Percentiles rank a stretch among this genome's conserved stretches.
Evolutionary conservation across 2,113 vertebrate genomes (phyloP).

Genomic region (Porphyrio hochstetteri): DNA sequence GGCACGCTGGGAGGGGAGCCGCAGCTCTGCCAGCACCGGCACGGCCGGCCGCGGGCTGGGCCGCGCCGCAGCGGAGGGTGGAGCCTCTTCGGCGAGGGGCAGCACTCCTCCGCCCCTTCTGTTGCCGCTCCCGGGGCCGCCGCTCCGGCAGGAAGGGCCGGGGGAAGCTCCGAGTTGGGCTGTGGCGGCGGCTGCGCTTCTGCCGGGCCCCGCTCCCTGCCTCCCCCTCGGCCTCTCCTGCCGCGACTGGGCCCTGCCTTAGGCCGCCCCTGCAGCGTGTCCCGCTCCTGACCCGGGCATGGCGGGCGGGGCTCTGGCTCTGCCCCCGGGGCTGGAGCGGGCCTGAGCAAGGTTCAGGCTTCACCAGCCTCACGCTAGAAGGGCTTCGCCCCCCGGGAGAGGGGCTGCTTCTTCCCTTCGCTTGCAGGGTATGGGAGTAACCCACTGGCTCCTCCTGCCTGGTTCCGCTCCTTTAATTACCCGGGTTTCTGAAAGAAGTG

Average conservation of each 20-base stretch:
- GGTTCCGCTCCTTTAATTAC: background rate
- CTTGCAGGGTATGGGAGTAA: accelerated
- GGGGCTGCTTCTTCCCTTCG: accelerated
- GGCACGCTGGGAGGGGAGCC: background rate
- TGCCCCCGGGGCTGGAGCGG: background rate
- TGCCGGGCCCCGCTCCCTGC: no score
- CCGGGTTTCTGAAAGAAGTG: background rate
- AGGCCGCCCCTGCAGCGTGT: background rate
- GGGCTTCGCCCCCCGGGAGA: background rate
- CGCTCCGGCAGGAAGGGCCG: accelerated
- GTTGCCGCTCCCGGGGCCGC: background rate
- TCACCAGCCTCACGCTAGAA: accelerated
- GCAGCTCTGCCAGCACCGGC: background rate
- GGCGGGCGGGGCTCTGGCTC: background rate
- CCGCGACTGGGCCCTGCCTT: background rate
- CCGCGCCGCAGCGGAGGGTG: background rate
- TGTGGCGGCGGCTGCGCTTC: background rate
- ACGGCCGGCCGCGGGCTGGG: background rate
- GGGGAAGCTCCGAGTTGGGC: no score
- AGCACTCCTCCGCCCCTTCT: accelerated
- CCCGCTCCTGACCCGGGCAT: no score
- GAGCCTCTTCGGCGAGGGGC: background rate
- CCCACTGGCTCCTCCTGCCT: background rate
- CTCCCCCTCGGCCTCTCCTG: no score
- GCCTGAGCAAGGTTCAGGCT: background rate